Evolutionary conservation across 2,797 vertebrate genomes (phyloP).

Genomic region (Mareca strepera): DNA sequence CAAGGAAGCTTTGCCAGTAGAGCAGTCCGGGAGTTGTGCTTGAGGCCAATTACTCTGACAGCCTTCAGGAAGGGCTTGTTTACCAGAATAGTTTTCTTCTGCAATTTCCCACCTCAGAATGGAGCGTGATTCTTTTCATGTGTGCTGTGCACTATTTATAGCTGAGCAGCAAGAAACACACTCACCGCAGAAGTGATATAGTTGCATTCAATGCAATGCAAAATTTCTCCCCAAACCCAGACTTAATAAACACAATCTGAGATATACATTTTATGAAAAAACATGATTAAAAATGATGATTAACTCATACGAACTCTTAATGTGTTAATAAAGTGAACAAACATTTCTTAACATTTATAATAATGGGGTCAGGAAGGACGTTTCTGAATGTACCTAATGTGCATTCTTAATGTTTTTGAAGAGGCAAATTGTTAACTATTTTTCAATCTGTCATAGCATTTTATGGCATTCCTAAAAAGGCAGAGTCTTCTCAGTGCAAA

Average conservation of each 20-base stretch:
- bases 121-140: neutral
- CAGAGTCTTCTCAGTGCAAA: neutral
- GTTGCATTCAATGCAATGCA: neutral
- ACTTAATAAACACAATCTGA: neutral
- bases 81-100: conserved; percentile 47
- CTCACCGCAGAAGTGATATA: neutral
- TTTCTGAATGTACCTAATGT: neutral
- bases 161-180: neutral
- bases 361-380: neutral
- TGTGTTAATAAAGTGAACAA: neutral
- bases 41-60: neutral
- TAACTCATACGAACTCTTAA: neutral
- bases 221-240: neutral
- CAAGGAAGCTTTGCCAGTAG: neutral
- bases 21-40: neutral
- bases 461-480: neutral
- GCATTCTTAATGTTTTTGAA: neutral
- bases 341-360: neutral
- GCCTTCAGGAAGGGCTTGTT: conserved; percentile 51
- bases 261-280: neutral
- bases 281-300: neutral
- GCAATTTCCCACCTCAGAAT: neutral
- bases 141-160: conserved; percentile 48
- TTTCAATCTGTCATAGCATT: neutral
- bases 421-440: neutral